These are phyloP conservation scores for Calephelis perditalis DNA, from an alignment of 2,888 invertebrate species.

Conservation along the genomic window DNA sequence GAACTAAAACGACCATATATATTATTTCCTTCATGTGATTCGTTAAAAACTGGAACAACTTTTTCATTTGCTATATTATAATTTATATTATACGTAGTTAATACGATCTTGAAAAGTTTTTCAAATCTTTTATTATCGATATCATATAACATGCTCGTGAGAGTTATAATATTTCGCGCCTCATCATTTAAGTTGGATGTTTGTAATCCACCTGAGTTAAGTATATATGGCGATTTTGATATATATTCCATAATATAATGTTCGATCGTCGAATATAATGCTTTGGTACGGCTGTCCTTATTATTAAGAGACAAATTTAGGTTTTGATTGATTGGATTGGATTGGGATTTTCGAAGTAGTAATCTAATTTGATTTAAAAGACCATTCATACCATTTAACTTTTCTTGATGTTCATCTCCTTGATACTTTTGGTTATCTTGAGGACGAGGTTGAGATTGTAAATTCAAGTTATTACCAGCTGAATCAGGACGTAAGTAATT, in stretches of 20 bases:
- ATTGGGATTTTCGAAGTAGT: background rate
- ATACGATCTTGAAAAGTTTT: background rate
- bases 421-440: background rate
- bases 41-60: background rate
- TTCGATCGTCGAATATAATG: background rate
- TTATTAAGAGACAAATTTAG: background rate
- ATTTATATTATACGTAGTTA: background rate
- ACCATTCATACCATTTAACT: background rate
- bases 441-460: background rate
- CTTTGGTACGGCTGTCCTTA: background rate
- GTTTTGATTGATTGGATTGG: background rate
- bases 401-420: background rate
- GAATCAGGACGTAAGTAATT: background rate
- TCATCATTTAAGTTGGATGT: background rate
- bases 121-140: background rate
- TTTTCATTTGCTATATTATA: slow-evolving; percentile 4
- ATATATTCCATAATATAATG: background rate
- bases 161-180: background rate
- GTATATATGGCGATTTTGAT: background rate
- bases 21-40: too few relatives aligned
- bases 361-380: slow-evolving; percentile 1
- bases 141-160: background rate
- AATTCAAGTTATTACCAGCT: background rate
- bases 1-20: too few relatives aligned
- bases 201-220: background rate